Evolutionary conservation across 2,797 vertebrate species (phyloP).

Genomic region (Numenius phaeopus): DNA sequence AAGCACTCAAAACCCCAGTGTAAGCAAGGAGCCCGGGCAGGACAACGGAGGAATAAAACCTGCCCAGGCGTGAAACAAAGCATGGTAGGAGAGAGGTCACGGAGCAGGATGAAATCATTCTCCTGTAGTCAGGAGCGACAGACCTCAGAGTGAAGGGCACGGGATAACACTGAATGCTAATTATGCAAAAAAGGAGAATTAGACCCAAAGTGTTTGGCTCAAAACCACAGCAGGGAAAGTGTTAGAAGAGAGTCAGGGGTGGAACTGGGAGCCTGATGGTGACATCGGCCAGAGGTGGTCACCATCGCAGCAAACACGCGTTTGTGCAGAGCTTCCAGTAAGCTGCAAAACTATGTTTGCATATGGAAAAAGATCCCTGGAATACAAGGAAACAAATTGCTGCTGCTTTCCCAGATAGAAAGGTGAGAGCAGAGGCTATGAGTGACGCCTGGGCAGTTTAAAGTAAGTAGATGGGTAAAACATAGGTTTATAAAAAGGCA

Average conservation of each 20-base stretch:
- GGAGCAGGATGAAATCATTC: neutral
- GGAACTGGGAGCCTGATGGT: neutral
- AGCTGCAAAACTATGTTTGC: neutral
- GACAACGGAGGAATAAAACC: neutral
- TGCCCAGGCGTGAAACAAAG: fast-evolving
- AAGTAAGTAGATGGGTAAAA: neutral
- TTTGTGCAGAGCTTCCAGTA: neutral
- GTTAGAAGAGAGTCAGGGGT: neutral
- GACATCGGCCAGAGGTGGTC: neutral
- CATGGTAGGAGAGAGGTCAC: neutral
- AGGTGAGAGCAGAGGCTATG: neutral
- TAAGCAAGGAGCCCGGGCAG: neutral
- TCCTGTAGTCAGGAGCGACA: neutral
- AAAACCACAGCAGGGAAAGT: neutral
- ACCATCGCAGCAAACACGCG: fast-evolving
- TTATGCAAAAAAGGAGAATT: neutral
- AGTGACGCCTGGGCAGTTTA: neutral
- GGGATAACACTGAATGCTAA: neutral
- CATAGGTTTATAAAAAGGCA: neutral
- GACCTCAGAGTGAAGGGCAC: neutral
- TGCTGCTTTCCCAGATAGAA: neutral
- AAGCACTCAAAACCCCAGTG: fast-evolving
- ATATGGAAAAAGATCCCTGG: neutral
- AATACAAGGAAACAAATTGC: neutral
- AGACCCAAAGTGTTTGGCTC: neutral